Evolutionary conservation across 2,113 vertebrate genomes (phyloP), one percentile per base, ranked within the genome.

Genomic region (Ceyx cyanopectus): DNA sequence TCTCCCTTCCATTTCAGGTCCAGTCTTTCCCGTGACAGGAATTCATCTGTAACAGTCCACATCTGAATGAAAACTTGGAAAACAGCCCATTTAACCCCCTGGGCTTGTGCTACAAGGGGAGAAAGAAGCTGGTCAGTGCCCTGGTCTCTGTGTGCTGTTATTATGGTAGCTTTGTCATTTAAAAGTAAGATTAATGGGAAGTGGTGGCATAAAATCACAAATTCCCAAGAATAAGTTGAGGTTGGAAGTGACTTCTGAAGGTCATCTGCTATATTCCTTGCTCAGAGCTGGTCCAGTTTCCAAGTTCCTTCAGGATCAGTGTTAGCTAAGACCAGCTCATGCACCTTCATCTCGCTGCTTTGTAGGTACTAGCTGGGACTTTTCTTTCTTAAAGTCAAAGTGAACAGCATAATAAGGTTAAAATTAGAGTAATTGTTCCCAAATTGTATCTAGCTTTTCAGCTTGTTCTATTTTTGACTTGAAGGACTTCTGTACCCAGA

Each of bases 381-480:
- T 79, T 69, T 76, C 54, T 54, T 45, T 73, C 62, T 65, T 19
- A 7, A 2, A 65, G 26, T 21, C 12, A 21, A 48, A 53, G 24
- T 26, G 32, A 62, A 45, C 30, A 46, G 14, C 54, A 76, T 20
- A 81, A 89, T 37, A 45, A 54, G 41, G 62, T 79, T 91, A 92
- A 95, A 92, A 91, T 83, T 83, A 94, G 87, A 94, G 34, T 29
- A 74, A 56, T 21, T 89, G 60, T 77, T 90, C 60, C 37, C n/a
- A 92, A 66, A 15, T 82, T 85, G 37, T 85, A 70, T 74, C 79
- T 74, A 56, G 51, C 32, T 91, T 92, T 87, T 66, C 82, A 77
- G 72, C 16, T 91, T 62, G 37, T 76, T 94, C 93, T 95, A 83
- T 96, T 95, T 95, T 92, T 87, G 82, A 63, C 75, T 83, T 69